Conservation (phyloP, 2,888 invertebrate species). For the Ferrisia virgata region DNA sequence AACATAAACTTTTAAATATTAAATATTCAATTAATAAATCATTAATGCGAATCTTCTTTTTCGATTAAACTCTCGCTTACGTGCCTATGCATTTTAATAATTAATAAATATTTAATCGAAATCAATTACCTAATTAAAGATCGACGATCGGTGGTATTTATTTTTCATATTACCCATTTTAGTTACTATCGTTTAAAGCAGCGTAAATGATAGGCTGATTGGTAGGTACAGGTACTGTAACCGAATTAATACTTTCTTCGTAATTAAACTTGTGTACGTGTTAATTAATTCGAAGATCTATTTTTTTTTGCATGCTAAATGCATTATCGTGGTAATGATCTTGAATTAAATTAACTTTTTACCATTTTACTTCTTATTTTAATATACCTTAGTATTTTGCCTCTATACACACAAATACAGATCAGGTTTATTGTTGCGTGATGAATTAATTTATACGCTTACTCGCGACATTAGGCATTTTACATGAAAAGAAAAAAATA, state of each 20-base stretch:
- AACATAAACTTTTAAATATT: neutral
- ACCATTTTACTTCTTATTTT: neutral
- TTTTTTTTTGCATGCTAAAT: neutral
- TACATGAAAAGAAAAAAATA: neutral
- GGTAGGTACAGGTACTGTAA: neutral
- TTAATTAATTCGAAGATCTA: neutral
- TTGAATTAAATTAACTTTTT: neutral
- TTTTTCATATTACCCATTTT: neutral
- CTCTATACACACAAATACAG: neutral
- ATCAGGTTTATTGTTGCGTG: neutral
- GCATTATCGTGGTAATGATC: neutral
- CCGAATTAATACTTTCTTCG: neutral
- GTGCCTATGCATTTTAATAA: neutral
- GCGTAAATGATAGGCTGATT: too few relatives aligned
- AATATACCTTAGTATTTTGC: neutral
- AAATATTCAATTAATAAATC: constrained; percentile 24
- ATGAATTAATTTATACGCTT: constrained; percentile 5
- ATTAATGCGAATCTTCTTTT: neutral
- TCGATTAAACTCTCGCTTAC: neutral
- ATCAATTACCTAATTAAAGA: neutral
- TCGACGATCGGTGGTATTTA: neutral
- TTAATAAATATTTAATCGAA: neutral
- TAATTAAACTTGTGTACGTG: neutral
- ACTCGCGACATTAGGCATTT: neutral
- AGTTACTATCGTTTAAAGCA: neutral